These are phyloP conservation scores for Rhabdornis inornatus DNA, from an alignment of 2,113 vertebrate genomes.

Conservation along the genomic window DNA sequence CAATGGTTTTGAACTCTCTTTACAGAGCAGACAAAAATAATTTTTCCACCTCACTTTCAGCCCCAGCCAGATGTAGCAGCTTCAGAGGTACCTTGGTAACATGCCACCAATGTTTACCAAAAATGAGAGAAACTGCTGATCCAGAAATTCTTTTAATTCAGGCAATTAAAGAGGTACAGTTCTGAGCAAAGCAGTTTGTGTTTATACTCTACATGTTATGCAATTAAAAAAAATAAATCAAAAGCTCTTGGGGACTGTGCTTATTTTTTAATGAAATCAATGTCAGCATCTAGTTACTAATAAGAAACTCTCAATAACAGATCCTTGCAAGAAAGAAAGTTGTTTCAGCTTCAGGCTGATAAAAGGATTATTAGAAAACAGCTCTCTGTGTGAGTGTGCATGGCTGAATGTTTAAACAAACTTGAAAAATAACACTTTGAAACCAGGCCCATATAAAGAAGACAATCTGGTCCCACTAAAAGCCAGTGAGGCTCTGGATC, in stretches of 20 bases:
- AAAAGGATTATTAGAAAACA: constrained; percentile 38
- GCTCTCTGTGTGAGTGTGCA: background rate
- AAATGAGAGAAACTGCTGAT: background rate
- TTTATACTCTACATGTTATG: background rate
- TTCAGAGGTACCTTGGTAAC: background rate
- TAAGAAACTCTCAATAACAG: constrained; percentile 28
- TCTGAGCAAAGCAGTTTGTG: background rate
- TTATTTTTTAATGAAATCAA: constrained; percentile 44
- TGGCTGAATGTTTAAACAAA: background rate
- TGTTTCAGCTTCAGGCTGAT: constrained; percentile 30
- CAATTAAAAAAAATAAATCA: constrained; percentile 31
- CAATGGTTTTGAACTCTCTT: background rate
- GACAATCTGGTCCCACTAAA: background rate
- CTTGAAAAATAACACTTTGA: background rate
- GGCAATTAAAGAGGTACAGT: background rate
- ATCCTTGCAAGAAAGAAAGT: constrained; percentile 1
- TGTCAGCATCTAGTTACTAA: constrained; percentile 36
- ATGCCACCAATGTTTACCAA: background rate
- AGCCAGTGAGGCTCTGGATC: background rate
- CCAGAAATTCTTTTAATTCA: background rate
- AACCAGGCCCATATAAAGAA: background rate
- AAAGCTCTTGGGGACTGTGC: background rate
- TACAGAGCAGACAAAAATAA: background rate
- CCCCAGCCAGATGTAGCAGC: background rate
- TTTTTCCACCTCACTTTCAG: background rate